A percentile compares a stretch with the other conserved stretches of the same genome.
Evolutionary conservation across 2,113 vertebrate species (phyloP).

Genomic region (Heteronetta atricapilla): DNA sequence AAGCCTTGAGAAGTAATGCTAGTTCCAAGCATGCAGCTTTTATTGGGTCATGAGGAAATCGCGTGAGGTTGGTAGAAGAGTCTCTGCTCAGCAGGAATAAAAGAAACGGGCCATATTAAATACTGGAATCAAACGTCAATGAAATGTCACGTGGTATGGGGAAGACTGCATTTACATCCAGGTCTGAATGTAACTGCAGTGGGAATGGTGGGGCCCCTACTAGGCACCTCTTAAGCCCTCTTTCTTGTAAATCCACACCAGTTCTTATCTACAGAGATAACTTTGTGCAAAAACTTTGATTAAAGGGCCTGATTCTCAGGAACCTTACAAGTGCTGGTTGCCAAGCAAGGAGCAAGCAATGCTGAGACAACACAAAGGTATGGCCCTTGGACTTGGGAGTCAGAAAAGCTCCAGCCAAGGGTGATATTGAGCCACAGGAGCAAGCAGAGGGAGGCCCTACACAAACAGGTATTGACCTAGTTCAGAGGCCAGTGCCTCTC

Average conservation of each 20-base stretch:
- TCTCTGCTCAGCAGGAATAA: neutral
- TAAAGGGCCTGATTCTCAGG: neutral
- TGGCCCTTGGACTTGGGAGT: neutral
- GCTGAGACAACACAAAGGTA: neutral
- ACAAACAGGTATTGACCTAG: neutral
- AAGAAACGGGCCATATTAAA: neutral
- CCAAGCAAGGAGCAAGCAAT: neutral
- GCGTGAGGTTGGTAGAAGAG: neutral
- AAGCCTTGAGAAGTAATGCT: neutral
- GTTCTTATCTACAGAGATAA: neutral
- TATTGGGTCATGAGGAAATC: conserved; percentile 42
- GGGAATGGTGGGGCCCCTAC: neutral
- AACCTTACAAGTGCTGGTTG: neutral
- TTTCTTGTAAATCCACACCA: neutral
- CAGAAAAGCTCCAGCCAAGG: neutral
- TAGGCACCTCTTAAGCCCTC: neutral
- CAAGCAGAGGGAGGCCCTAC: neutral
- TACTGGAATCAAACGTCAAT: neutral
- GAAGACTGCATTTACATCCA: neutral
- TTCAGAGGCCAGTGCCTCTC: neutral
- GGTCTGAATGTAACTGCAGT: neutral
- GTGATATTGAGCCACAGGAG: neutral
- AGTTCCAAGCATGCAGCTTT: neutral
- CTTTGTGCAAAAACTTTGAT: neutral
- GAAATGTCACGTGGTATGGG: neutral